Evolutionary conservation across 2,888 invertebrate genomes (phyloP).

Genomic region (Aporophyla nigra): DNA sequence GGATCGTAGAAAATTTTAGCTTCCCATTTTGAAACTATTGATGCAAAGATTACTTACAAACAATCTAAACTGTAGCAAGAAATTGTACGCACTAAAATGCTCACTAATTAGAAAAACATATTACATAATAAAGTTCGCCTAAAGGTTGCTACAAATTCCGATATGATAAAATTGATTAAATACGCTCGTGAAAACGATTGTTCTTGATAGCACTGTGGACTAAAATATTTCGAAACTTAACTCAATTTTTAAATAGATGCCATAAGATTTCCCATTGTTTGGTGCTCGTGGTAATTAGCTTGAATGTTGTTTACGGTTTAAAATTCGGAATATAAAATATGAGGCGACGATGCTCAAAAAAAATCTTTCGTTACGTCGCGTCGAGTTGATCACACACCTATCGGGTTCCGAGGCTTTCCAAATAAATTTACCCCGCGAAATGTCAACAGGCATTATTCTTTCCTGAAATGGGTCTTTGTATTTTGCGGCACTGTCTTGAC

Average conservation of each 20-base stretch:
- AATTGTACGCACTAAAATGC: slow-evolving; percentile 9
- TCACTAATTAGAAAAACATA: slow-evolving; percentile 23
- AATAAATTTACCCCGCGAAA: background rate
- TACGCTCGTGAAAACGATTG: slow-evolving; percentile 20
- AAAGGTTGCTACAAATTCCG: slow-evolving; percentile 22
- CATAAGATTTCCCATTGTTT: slow-evolving; percentile 22
- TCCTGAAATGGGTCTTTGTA: slow-evolving; percentile 26
- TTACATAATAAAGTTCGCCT: slow-evolving; percentile 11
- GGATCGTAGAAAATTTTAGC: background rate
- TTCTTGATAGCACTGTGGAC: slow-evolving; percentile 37
- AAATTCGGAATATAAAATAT: slow-evolving; percentile 1
- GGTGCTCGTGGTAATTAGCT: slow-evolving; percentile 5
- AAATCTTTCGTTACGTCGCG: background rate
- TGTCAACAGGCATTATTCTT: slow-evolving; percentile 16
- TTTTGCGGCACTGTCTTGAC: slow-evolving; percentile 9
- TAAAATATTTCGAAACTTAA: slow-evolving; percentile 6
- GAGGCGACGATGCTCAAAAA: background rate
- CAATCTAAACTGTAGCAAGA: background rate
- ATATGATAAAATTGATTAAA: slow-evolving; percentile 45
- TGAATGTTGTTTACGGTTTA: slow-evolving; percentile 3
- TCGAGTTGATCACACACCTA: slow-evolving; percentile 14
- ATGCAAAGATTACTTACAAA: background rate
- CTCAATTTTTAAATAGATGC: background rate
- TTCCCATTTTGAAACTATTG: background rate
- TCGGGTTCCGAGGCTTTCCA: slow-evolving; percentile 10